Conservation (phyloP, 2,888 invertebrate genomes). For the Drosophila sordidula region DNA sequence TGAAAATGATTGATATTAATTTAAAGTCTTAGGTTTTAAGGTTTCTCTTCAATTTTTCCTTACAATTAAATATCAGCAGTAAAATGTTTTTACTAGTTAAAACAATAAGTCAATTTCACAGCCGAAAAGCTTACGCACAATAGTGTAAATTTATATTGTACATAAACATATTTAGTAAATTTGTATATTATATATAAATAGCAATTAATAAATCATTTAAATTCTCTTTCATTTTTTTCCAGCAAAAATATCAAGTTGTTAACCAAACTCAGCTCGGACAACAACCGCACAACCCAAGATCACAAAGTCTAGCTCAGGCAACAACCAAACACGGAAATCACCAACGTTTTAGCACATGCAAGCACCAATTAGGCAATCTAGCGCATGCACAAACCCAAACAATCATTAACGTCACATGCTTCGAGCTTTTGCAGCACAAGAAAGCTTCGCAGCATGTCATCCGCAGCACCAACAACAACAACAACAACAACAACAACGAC, state of each 20-base stretch:
- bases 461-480: constrained; percentile 21
- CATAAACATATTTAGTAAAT: too few species aligned
- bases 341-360: constrained; percentile 25
- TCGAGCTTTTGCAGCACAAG: constrained; percentile 30
- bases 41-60: too few species aligned
- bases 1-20: too few species aligned
- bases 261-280: constrained; percentile 32
- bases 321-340: constrained; percentile 21
- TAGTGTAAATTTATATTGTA: too few species aligned
- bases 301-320: constrained; percentile 33
- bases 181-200: too few species aligned
- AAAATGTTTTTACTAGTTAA: too few species aligned
- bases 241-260: constrained; percentile 26
- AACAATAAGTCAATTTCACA: too few species aligned
- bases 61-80: too few species aligned
- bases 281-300: constrained; percentile 40
- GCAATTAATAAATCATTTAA: neutral
- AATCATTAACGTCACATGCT: constrained; percentile 33
- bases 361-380: constrained; percentile 10
- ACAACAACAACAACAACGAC: constrained; percentile 17
- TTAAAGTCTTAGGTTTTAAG: neutral
- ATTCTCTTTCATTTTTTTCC: constrained; percentile 2
- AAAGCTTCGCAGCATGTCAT: constrained; percentile 42
- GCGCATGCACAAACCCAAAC: constrained; percentile 32
- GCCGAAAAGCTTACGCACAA: too few species aligned